Conservation (phyloP, 2,113 vertebrate species). For the Cyphomyrus plagiostoma region DNA sequence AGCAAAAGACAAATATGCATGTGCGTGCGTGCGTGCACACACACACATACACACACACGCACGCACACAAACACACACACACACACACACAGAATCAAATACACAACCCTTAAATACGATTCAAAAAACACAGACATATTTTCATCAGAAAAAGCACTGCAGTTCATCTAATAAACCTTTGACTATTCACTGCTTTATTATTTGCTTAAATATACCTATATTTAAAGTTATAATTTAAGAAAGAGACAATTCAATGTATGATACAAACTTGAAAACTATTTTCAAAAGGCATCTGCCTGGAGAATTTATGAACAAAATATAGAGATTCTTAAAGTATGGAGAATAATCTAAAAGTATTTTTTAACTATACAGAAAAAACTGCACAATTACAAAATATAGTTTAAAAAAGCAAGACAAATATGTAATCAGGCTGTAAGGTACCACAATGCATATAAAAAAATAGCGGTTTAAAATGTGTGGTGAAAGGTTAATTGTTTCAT, state of each 20-base stretch:
- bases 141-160: not conserved
- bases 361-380: not conserved
- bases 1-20: not conserved
- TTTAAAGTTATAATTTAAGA: not conserved
- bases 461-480: not conserved
- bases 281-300: not conserved
- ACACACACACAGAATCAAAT: not conserved
- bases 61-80: not conserved
- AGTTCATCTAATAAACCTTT: conserved; percentile 39
- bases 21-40: not conserved
- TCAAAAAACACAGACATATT: not conserved
- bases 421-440: not conserved
- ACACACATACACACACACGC: not conserved
- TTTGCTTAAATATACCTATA: conserved; percentile 19
- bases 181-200: conserved; percentile 47
- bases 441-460: conserved; percentile 15
- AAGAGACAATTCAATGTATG: not conserved
- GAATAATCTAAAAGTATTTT: not conserved
- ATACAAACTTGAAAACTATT: not conserved
- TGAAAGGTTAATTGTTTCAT: conserved; percentile 17
- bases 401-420: conserved; percentile 1
- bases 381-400: not conserved
- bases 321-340: not conserved
- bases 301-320: not conserved
- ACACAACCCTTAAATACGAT: not conserved